Evolutionary conservation across 2,113 vertebrate species (phyloP).

Genomic region (Aphelocoma coerulescens): DNA sequence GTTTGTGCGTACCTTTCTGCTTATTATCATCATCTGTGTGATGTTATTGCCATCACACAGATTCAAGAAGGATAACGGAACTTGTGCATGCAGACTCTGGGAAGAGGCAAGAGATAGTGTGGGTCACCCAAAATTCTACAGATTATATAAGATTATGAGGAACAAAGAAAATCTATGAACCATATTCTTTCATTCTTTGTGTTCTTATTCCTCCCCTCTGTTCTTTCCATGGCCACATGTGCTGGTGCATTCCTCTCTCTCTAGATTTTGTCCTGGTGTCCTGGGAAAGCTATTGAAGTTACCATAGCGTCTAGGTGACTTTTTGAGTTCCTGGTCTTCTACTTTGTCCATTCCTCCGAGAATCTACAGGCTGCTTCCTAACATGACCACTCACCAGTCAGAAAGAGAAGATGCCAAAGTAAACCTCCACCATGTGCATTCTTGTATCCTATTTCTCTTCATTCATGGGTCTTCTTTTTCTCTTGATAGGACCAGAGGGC

Average conservation of each 20-base stretch:
- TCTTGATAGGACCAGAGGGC: conserved; percentile 92
- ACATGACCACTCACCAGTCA: background rate
- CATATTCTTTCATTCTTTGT: background rate
- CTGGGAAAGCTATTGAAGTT: background rate
- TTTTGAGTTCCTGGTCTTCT: background rate
- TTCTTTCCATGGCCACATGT: background rate
- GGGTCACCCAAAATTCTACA: background rate
- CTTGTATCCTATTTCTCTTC: background rate
- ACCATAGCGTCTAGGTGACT: background rate
- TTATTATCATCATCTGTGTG: background rate
- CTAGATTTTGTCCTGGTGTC: background rate
- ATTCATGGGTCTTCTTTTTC: conserved; percentile 38
- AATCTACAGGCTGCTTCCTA: background rate
- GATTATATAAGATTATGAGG: background rate
- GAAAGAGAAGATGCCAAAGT: background rate
- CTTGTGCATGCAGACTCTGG: background rate
- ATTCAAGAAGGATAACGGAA: background rate
- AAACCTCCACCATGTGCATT: background rate
- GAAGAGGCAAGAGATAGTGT: background rate
- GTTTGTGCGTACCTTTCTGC: background rate
- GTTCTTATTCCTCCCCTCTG: background rate
- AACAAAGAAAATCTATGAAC: background rate
- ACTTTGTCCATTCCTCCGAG: background rate
- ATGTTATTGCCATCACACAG: background rate
- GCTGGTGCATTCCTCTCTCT: background rate